Base-by-base conservation (phyloP, 2,797 vertebrate species). In the Enteromius fasciolatus region DNA sequence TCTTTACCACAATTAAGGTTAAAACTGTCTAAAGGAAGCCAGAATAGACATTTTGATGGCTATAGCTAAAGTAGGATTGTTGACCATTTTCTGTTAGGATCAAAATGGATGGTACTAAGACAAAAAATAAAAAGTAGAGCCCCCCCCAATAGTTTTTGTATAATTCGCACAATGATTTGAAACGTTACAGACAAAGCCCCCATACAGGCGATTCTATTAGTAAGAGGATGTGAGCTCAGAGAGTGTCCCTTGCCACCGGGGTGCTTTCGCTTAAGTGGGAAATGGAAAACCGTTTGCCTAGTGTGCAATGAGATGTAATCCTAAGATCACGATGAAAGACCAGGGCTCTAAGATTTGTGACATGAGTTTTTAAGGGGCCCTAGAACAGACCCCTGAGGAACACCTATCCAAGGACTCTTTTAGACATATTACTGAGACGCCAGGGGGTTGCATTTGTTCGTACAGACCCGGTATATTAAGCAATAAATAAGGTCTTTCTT, bases 301-400 rank as follows among this genome's bases (percentile, higher is more conserved):
- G n/a, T 67, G 77, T 36, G 77, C 9, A 79, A 23, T 41, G 23
- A 28, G 33, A 73, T 72, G 25, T 52, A 81, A 83, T 74, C 67
- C 39, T 33, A 31, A 50, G 1, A 82, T 86, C 64, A 48, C 69
- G 76, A 79, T 44, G 31, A 80, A 77, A 48, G 68, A 80, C 39
- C 31, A 33, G 46, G 39, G 39, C 78, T 83, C 68, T 79, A 82
- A 87, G 72, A 59, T 76, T 72, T 69, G 78, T 31, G 15, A 76
- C 76, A 61, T 73, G 72, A 31, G 57, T 77, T 84, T 81, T 84
- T 70, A 23, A 81, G 80, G 28, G 83, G 81, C 11, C 63, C 76
- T 7, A 66, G 44, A 50, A 84, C 52, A 41, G 81, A 87, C 80
- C 83, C 86, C 78, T 78, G 83, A 76, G 78, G 72, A 50, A 64